Base-by-base conservation (phyloP, 2,888 invertebrate species). In the Xestoiulus laeticollis region DNA sequence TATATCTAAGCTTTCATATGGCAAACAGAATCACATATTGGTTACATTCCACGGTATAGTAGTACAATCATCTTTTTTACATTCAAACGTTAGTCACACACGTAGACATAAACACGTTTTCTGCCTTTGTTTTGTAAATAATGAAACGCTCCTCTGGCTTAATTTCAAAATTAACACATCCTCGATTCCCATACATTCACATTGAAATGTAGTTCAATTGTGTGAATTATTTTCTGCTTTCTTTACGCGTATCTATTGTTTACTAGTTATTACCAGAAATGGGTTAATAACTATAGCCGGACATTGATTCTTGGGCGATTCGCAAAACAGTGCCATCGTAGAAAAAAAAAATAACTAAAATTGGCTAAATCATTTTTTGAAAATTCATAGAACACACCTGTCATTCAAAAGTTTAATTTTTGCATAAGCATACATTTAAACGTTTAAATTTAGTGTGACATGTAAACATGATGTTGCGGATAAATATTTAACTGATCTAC, bases 161-260 rank as follows among this genome's bases (percentile, higher is more conserved):
- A 78, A 78, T 78, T 78, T 78, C 30, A 78, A 32, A 78, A 78
- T 78, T 78, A 78, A 78, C 78, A 78, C 78, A 78, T 78, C 78
- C 78, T 30, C 78, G 30, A 78, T 78, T 78, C 78, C 30, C 78
- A 78, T 78, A 32, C 78, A 30, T 78, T 14, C 8, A 38, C 38
- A 38, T 8, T 78, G 30, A 78, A 78, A 78, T 78, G 78, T 78
- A 78, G 30, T 30, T 78, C 30, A 78, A 78, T 78, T 78, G 30
- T 14, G 30, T 78, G 78, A 78, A 30, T 78, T 78, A 22, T 78
- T 78, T 78, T 78, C 10, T 68, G 1, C 59, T 22, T 68, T 68
- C 59, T 68, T 68, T 26, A 0, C 16, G 3, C 48, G n/a, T n/a
- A n/a, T 30, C 78, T 16, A 78, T 78, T 78, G 78, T 78, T 78